Conservation (phyloP, 2,113 vertebrate species). For the Egretta garzetta region DNA sequence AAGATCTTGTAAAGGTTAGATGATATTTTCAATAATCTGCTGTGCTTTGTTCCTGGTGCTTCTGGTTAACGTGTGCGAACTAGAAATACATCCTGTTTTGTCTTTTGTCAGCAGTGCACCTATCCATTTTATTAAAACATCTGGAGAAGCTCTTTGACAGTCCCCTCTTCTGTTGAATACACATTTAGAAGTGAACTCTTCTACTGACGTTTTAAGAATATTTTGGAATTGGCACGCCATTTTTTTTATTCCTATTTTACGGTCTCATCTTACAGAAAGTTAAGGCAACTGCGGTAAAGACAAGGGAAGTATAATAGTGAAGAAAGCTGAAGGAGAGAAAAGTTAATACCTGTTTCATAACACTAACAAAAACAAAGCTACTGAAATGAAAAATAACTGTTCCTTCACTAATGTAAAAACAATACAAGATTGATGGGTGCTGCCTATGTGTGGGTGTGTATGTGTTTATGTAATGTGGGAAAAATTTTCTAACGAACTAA, state of each 20-base stretch:
- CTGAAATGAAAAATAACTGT: slow-evolving; percentile 32
- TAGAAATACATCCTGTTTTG: background rate
- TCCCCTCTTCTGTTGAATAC: background rate
- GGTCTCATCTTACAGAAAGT: background rate
- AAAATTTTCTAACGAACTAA: slow-evolving; percentile 42
- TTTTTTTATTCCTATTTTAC: background rate
- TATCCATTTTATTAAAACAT: background rate
- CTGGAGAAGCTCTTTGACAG: background rate
- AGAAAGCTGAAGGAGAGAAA: background rate
- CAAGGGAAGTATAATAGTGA: background rate
- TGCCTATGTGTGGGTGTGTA: background rate
- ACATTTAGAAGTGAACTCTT: background rate
- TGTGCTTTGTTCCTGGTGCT: background rate
- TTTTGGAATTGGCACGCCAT: background rate
- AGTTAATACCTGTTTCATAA: background rate
- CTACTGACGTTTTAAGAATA: background rate
- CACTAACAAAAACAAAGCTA: background rate
- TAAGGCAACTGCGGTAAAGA: background rate
- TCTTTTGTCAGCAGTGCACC: background rate
- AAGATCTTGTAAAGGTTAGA: background rate
- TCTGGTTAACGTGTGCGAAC: background rate
- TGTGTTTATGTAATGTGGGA: slow-evolving; percentile 9
- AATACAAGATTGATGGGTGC: background rate
- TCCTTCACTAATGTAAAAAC: background rate
- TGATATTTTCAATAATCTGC: background rate